Evolutionary conservation across 2,888 invertebrate genomes (phyloP).

Genomic region (Uropetala carovei): DNA sequence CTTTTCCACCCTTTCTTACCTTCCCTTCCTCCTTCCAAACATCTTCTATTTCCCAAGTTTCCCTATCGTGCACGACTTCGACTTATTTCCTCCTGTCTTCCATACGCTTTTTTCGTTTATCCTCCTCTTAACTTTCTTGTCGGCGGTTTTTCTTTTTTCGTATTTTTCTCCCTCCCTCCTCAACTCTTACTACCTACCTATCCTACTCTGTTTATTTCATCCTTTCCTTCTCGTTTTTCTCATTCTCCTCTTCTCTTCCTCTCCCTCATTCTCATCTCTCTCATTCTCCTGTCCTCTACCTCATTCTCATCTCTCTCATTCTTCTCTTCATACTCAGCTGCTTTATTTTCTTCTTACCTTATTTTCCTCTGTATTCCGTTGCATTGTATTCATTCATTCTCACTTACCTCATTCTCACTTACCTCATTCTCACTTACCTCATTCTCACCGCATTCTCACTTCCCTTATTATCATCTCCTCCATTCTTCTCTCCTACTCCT

Average conservation of each 20-base stretch:
- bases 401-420: conserved; percentile 57
- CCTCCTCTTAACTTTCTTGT: neutral
- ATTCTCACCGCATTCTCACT: neutral
- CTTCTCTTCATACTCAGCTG: too few species aligned
- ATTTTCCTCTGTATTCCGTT: too few species aligned
- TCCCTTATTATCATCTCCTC: conserved; percentile 48
- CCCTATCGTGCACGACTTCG: too few species aligned
- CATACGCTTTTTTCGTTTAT: neutral
- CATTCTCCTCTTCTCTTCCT: neutral
- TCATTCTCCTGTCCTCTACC: too few species aligned
- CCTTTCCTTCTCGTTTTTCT: neutral
- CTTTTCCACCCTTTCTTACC: too few species aligned
- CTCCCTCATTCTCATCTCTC: neutral
- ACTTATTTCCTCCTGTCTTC: neutral
- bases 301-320: neutral
- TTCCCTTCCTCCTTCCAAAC: too few species aligned
- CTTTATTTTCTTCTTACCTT: too few species aligned
- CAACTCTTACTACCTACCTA: too few species aligned
- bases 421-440: conserved; percentile 53
- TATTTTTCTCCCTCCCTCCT: neutral
- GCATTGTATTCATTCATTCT: neutral
- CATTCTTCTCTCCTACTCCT: conserved; percentile 17
- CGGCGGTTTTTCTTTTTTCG: too few species aligned
- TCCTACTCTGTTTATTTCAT: too few species aligned
- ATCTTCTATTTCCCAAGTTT: too few species aligned